Evolutionary conservation across 2,113 vertebrate species (phyloP), one percentile per base, ranked within the genome.

Genomic region (Mungos mungo): DNA sequence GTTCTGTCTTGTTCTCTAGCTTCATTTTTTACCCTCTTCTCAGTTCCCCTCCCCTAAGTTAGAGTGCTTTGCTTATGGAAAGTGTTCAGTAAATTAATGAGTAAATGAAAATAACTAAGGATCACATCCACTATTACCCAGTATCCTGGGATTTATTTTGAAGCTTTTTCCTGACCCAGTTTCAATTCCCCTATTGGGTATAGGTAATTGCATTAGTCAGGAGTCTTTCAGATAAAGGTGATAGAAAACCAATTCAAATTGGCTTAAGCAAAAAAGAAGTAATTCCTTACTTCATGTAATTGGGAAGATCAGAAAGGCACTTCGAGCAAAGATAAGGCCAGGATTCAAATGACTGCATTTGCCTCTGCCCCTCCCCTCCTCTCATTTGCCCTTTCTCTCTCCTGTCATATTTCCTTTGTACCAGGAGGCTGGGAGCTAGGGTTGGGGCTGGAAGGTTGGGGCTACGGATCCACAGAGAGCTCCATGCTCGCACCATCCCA

Each of bases 241-340:
- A 92, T 41, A 83, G 66, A 95, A 88, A 97, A 89, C 25, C 50
- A 93, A 88, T 88, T 89, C 27, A 85, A 95, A 68, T 81, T 54
- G 81, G 65, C 25, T 85, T 85, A 76, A 90, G 54, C 85, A 41
- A 68, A 94, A 85, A 76, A 82, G 29, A 31, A 50, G 1, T 79
- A 38, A 93, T 69, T 79, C 80, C 79, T 33, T 95, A 82, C 23
- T 69, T 96, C 38, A 29, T 29, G 31, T 85, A 95, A 93, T 25
- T 81, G 47, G 52, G 31, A 93, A 95, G 52, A 60, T 5, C 23
- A 79, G 74, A 38, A 88, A 88, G 12, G n/a, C 2, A 82, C n/a
- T 88, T 65, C 31, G 80, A 77, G 14, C 16, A 54, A 29, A 69
- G 80, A 84, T 74, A 85, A 84, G 79, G 33, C 14, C 45, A 74